A percentile compares a stretch with the other conserved stretches of the same genome.
Conservation (phyloP, 2,113 vertebrate species). For the Vireo altiloquus region DNA sequence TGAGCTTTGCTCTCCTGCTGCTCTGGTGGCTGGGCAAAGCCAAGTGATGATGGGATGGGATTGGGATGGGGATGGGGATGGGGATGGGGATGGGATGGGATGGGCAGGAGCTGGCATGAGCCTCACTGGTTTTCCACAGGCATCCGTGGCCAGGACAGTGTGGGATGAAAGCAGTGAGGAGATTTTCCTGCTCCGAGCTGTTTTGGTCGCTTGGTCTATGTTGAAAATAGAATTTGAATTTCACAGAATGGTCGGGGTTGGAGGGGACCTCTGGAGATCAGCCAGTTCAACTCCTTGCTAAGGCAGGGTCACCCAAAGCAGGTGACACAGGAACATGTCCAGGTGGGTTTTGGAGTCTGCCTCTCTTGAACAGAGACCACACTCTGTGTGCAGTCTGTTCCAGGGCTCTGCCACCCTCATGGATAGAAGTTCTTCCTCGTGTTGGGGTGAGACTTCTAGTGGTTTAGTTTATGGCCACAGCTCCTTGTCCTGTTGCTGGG, state of each 20-base stretch:
- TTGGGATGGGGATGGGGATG: background rate
- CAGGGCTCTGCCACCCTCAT: background rate
- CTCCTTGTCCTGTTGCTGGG: background rate
- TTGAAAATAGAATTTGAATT: background rate
- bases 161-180: background rate
- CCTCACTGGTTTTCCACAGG: rapidly evolving
- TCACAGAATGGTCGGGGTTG: background rate
- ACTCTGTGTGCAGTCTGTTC: background rate
- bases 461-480: background rate
- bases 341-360: background rate
- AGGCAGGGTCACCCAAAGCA: background rate
- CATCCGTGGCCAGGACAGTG: rapidly evolving
- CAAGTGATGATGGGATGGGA: background rate
- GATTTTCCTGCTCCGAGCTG: background rate
- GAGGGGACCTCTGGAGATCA: background rate
- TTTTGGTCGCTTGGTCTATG: background rate
- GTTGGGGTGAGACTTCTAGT: background rate
- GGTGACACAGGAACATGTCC: background rate
- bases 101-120: background rate
- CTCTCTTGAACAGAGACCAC: background rate
- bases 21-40: background rate
- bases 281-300: background rate
- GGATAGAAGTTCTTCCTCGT: background rate
- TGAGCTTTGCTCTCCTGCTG: background rate
- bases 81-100: background rate